Base-by-base conservation (phyloP, 2,888 invertebrate genomes). In the Andrena bucephala region DNA sequence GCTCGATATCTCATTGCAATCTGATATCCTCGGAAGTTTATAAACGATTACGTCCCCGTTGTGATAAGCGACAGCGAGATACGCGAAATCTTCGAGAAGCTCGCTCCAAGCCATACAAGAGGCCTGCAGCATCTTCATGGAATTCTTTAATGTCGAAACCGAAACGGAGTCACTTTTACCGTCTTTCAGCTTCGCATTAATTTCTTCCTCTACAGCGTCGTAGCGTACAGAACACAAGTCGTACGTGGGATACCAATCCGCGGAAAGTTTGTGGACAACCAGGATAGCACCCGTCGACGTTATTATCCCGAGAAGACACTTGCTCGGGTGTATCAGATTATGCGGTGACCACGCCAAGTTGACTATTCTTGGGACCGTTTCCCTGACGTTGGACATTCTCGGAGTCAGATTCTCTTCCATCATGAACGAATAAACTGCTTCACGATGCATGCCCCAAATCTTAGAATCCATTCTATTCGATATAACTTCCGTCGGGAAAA, bases 81-180 rank as follows among this genome's bases (percentile, higher is more conserved):
- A 94, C 7, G 93, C 92, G 84, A 89, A 93, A 5, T 57, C 60
- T 5, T 66, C 36, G 29, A 89, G 82, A 10, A 93, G 66, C 31
- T 84, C 52, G 66, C 94, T 94, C 94, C 94, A 94, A 16, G 86
- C 72, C 1, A 91, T 82, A n/a, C 90, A 86, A 4, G 92, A 91
- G 4, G 90, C 91, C 36, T 91, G 84, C 1, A 93, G 74, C 42
- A 88, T 76, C 52, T 90, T 85, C 0, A 92, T 66, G 33, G 83
- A 88, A 4, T 82, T 75, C 62, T 27, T 87, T 27, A 87, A 63
- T 16, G 16, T 60, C 36, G 31, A 36, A 52, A 33, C 65, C 0
- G 69, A 52, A 1, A 62, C 31, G 13, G 79, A 24, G 31, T 83
- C 36, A 13, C 54, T 36, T 31, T 71, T 36, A 24, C 36, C 65